A percentile compares a stretch with the other conserved stretches of the same genome.
These are phyloP conservation scores for Drosophila grimshawi DNA, from an alignment of 1,140 invertebrate species.

Conservation along the genomic window DNA sequence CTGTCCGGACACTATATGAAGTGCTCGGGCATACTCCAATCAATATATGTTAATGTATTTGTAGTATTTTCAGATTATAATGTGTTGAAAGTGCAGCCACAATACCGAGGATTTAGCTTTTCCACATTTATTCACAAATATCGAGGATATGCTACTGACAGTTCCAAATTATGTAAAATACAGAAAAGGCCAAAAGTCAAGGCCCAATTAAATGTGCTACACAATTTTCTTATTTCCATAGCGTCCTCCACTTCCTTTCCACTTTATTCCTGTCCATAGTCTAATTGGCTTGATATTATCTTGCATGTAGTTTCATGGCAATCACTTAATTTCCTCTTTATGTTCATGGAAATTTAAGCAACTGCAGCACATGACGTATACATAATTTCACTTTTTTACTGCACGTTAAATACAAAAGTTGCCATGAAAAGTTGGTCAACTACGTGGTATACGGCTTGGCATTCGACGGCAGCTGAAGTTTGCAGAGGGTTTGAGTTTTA, in stretches of 20 bases:
- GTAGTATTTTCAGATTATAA: conserved; percentile 2
- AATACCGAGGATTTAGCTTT: conserved; percentile 5
- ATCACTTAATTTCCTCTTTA: conserved; percentile 3
- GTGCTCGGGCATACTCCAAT: conserved; percentile 27
- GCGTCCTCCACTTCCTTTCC: neutral
- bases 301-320: neutral
- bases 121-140: conserved; percentile 35
- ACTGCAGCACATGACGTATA: conserved; percentile 31
- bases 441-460: neutral
- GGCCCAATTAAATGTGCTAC: conserved; percentile 34
- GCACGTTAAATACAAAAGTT: neutral
- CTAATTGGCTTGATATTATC: conserved; percentile 32
- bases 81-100: conserved; percentile 12
- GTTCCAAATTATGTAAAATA: conserved; percentile 25
- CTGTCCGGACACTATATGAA: neutral
- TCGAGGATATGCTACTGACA: conserved; percentile 29
- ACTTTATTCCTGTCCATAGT: conserved; percentile 5
- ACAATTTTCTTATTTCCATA: neutral
- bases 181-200: conserved; percentile 36
- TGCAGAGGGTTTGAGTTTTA: neutral
- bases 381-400: conserved; percentile 13
- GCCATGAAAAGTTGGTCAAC: neutral
- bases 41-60: conserved; percentile 32
- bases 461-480: neutral
- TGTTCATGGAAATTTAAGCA: conserved; percentile 4